Evolutionary conservation across 1,140 invertebrate genomes (phyloP).

Genomic region (Rhopalosiphum maidis): DNA sequence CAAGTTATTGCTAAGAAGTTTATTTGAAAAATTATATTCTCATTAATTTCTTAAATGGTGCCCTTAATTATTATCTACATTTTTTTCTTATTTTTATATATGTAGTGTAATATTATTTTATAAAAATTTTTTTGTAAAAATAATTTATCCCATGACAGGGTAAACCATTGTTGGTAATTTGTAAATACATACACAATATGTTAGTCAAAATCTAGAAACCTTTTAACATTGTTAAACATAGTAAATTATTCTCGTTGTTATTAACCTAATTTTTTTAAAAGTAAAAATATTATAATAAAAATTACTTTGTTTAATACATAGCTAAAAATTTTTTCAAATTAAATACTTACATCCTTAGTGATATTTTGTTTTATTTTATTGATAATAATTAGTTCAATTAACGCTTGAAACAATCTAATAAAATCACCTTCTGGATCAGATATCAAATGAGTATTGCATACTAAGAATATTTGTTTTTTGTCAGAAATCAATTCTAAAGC

Average conservation of each 20-base stretch:
- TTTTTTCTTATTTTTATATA: not conserved
- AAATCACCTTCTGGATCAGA: conserved; percentile 89
- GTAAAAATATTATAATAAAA: not conserved
- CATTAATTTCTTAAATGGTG: not conserved
- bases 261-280: not conserved
- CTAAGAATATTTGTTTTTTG: conserved; percentile 65
- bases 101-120: not conserved
- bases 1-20: not conserved
- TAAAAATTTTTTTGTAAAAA: not conserved
- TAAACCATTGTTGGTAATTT: not conserved
- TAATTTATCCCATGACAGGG: not conserved
- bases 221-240: not conserved
- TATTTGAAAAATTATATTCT: not conserved
- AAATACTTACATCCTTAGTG: conserved; percentile 64
- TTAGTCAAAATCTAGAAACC: not conserved
- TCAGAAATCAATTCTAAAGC: not conserved
- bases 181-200: not conserved
- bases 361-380: conserved; percentile 65
- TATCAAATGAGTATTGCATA: conserved; percentile 91
- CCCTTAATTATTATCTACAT: not conserved
- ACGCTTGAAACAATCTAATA: conserved; percentile 81
- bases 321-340: not conserved
- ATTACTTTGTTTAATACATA: not conserved
- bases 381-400: conserved; percentile 70
- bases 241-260: not conserved